Evolutionary conservation across 1,140 invertebrate genomes (phyloP).

Genomic region (Drosophila erecta): DNA sequence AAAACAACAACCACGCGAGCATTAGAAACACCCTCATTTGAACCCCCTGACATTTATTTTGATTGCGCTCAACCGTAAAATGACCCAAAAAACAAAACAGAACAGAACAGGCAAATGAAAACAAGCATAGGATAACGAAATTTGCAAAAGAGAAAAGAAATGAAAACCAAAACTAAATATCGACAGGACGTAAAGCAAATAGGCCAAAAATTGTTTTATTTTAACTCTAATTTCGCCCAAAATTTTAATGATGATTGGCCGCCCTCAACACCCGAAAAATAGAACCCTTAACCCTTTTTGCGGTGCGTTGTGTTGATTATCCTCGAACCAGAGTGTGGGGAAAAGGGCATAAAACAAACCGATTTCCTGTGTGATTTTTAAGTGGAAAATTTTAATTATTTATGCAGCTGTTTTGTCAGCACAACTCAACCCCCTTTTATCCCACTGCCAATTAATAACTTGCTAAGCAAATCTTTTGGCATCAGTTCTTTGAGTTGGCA

Average conservation of each 20-base stretch:
- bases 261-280: constrained; percentile 16
- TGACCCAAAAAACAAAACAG: constrained; percentile 49
- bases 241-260: constrained; percentile 73
- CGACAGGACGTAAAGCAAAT: constrained; percentile 57
- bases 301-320: constrained; percentile 52
- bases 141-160: constrained; percentile 13
- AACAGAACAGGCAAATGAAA: constrained; percentile 17
- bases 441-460: constrained; percentile 66
- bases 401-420: constrained; percentile 67
- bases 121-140: constrained; percentile 18
- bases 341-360: constrained; percentile 48
- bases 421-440: neutral
- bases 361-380: constrained; percentile 73
- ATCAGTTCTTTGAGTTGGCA: neutral
- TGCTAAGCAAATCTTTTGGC: constrained; percentile 48
- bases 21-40: constrained; percentile 21
- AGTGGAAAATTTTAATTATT: constrained; percentile 72
- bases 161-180: constrained; percentile 60
- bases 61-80: constrained; percentile 63
- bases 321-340: neutral
- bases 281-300: constrained; percentile 52
- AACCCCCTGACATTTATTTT: constrained; percentile 57
- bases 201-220: constrained; percentile 72
- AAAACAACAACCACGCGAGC: constrained; percentile 4
- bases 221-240: constrained; percentile 70